Evolutionary conservation across 2,113 vertebrate species (phyloP).

Genomic region (Spheniscus mendiculus): DNA sequence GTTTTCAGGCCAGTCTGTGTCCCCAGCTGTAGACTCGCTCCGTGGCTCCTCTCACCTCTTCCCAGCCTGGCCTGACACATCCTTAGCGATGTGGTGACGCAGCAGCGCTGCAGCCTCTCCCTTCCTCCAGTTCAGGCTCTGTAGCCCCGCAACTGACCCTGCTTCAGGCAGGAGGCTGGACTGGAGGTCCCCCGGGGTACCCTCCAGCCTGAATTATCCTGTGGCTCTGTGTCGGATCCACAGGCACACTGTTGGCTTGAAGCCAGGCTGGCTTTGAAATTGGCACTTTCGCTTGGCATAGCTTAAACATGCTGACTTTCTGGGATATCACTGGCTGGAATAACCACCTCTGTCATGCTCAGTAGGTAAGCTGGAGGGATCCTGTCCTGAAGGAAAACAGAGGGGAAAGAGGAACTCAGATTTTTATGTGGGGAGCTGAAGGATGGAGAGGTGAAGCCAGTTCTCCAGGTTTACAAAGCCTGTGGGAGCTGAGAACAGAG

Average conservation of each 20-base stretch:
- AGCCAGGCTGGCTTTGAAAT: neutral
- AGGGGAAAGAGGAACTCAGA: neutral
- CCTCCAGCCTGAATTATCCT: neutral
- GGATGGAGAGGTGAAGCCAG: neutral
- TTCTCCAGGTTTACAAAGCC: neutral
- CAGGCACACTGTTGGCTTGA: neutral
- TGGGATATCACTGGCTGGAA: neutral
- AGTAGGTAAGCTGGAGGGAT: neutral
- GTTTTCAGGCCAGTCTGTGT: neutral
- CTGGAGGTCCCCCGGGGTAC: accelerated
- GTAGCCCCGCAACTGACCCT: accelerated
- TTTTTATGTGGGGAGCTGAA: neutral
- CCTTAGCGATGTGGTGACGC: accelerated
- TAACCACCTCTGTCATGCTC: neutral
- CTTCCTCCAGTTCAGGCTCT: neutral
- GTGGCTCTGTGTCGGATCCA: neutral
- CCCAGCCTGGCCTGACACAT: neutral
- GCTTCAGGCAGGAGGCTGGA: neutral
- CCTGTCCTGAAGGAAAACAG: neutral
- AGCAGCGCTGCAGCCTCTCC: neutral
- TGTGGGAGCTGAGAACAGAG: neutral
- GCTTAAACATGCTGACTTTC: neutral
- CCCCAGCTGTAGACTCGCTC: neutral
- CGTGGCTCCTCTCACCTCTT: neutral
- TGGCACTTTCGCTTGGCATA: neutral